Evolutionary conservation across 2,113 vertebrate species (phyloP).

Genomic region (Ranitomeya imitator): DNA sequence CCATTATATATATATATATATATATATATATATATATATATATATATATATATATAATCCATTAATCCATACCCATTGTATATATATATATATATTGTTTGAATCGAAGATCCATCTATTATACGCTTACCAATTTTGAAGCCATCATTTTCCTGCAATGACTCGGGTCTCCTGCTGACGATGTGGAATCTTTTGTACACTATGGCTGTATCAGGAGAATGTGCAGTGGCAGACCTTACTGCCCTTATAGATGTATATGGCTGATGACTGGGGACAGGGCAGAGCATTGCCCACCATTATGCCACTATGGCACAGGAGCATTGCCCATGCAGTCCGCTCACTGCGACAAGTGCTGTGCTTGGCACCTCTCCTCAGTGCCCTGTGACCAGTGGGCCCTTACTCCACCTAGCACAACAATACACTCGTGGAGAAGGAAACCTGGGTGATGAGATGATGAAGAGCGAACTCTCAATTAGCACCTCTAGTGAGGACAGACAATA

Average conservation of each 20-base stretch:
- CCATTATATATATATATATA: too few relatives aligned
- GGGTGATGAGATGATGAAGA: constrained; percentile 1
- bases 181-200: not conserved
- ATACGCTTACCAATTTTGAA: too few relatives aligned
- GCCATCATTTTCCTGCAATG: not conserved
- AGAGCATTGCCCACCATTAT: too few relatives aligned
- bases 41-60: too few relatives aligned
- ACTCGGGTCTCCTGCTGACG: not conserved
- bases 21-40: too few relatives aligned
- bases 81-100: too few relatives aligned
- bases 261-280: not conserved
- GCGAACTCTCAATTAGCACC: constrained; percentile 47
- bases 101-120: not conserved
- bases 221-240: not conserved
- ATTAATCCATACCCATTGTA: not conserved
- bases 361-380: constrained; percentile 31
- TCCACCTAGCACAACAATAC: constrained; percentile 16
- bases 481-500: constrained; percentile 31
- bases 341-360: constrained; percentile 46
- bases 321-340: constrained; percentile 18
- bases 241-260: not conserved
- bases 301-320: not conserved
- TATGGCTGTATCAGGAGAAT: not conserved
- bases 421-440: not conserved
- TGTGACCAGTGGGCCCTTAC: constrained; percentile 34